Base-by-base conservation (phyloP, 2,113 vertebrate species). In the Hepsetus odoe region DNA sequence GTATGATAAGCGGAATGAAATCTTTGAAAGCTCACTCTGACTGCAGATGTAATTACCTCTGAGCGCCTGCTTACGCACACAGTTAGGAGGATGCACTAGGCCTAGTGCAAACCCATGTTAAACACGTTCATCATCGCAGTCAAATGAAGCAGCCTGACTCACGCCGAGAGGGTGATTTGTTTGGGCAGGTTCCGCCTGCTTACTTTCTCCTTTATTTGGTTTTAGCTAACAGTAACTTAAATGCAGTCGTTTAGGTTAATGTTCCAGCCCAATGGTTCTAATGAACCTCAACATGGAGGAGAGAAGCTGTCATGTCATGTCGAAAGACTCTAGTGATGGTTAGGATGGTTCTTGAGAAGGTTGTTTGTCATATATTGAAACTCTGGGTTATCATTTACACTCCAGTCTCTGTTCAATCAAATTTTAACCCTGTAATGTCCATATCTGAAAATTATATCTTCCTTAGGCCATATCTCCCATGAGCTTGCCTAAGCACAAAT, bases 41-140 rank as follows among this genome's bases (percentile, higher is more conserved):
- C 83, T 89, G 82, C 86, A 90, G 90, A 90, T 88, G 89, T 89
- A 93, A 91, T 92, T 86, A 90, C 84, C 85, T 83, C 79, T 69
- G 83, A 84, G 85, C 72, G 77, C 81, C 82, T 28, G 83, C 83
- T 80, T 76, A 80, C 68, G 56, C 77, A 83, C 72, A n/a, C 53
- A 72, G 59, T 62, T 58, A 61, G 70, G 35, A 61, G 70, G 35
- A 61, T 49, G 26, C 53, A 64, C 71, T 32, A 49, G 38, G 62
- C 76, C 72, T 49, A 68, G 55, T 33, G 44, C 16, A 59, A 83
- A 80, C 85, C 55, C 74, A 66, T 65, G 79, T 69, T 83, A 88
- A 89, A 89, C 80, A 77, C 84, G 88, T 87, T 85, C 82, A 85
- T 88, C 87, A 75, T 76, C 80, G 84, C 86, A 81, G 81, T 49